Evolutionary conservation across 2,888 invertebrate genomes (phyloP).

Genomic region (Lasioglossum lativentre): DNA sequence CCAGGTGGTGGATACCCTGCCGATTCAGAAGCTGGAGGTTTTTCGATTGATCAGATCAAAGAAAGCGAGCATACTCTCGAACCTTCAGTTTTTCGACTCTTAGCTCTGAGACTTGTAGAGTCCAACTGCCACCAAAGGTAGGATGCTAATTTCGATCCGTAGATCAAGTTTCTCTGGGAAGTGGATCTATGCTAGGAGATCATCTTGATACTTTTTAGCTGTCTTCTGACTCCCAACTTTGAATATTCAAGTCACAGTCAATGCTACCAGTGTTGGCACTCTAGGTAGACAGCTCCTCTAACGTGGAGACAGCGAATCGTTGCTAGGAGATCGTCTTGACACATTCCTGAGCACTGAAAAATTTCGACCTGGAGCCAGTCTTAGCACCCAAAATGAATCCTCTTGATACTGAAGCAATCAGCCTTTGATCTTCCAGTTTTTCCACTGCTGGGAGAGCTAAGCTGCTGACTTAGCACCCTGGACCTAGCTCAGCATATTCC

Average conservation of each 20-base stretch:
- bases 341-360: background rate
- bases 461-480: background rate
- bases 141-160: background rate
- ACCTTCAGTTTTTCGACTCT: background rate
- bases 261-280: background rate
- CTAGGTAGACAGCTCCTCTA: background rate
- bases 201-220: background rate
- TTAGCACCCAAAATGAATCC: background rate
- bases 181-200: background rate
- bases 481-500: background rate
- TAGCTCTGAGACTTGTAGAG: background rate
- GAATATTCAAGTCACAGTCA: background rate
- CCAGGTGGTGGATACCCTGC: background rate
- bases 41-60: background rate
- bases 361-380: background rate
- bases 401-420: background rate
- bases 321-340: background rate
- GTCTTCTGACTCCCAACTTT: background rate
- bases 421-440: conserved; percentile 3
- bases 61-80: background rate
- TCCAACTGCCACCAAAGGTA: background rate
- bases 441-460: too few relatives aligned
- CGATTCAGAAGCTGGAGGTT: conserved; percentile 1
- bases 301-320: background rate
- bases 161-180: background rate